Evolutionary conservation across 2,797 vertebrate genomes (phyloP), one percentile per base, ranked within the genome.

Genomic region (Cossypha caffra): DNA sequence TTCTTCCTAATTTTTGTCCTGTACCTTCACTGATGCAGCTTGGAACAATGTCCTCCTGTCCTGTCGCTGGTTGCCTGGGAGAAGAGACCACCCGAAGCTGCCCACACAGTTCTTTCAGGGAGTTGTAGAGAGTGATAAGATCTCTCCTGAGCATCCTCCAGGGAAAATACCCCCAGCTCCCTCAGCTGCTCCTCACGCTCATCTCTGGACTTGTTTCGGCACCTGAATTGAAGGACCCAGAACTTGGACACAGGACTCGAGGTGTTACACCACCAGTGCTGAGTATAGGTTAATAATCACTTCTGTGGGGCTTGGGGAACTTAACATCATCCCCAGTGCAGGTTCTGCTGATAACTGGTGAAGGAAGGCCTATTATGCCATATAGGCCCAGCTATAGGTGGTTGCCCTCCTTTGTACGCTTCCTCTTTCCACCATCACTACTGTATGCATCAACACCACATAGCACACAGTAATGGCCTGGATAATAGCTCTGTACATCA

Each of bases 341-440:
- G n/a, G 13, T 29, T 16, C 10, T 66, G 14, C 28, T 15, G 40
- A 16, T 42, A 31, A 4, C 35, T 15, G 62, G 16, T 12, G 84
- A 19, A 17, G 50, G 45, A 11, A 0, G 0, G 8, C 7, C 21
- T 16, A 0, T 11, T 8, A 26, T 23, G 28, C 33, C 8, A 1
- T 4, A 47, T 25, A 47, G 45, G 23, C 45, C 35, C 20, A 33
- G 11, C 12, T 43, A 0, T 6, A 6, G 14, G 8, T 16, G 11
- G 3, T 8, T 21, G 6, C 16, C 12, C 37, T 7, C 5, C 11
- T 50, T 19, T 2, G 3, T 1, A 0, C 9, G 24, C 16, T 28
- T 57, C 3, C 21, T 8, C 33, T 29, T 10, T 15, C 26, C 29
- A 3, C 29, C 16, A 3, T 7, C 35, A 11, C 1, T 18, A 8